Evolutionary conservation across 2,797 vertebrate species (phyloP).

Genomic region (Hoplostethus mediterraneus): DNA sequence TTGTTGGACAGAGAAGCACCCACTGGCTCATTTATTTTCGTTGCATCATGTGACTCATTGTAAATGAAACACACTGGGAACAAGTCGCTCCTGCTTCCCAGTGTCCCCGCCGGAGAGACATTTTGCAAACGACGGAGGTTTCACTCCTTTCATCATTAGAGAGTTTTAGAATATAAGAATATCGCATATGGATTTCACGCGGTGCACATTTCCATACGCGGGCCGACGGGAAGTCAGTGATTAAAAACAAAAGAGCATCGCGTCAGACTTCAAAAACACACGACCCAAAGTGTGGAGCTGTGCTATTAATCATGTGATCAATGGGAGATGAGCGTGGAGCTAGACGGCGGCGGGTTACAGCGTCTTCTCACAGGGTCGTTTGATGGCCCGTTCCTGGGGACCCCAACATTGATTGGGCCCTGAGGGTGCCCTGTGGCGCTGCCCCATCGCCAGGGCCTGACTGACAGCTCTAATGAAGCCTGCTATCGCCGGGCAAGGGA

Average conservation of each 20-base stretch:
- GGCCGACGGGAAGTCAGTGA: constrained; percentile 71
- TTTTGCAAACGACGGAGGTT: constrained; percentile 58
- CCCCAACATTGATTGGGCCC: constrained; percentile 84
- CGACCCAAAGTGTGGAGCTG: constrained; percentile 59
- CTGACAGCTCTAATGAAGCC: constrained; percentile 89
- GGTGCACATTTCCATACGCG: constrained; percentile 65
- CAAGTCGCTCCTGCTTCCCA: constrained; percentile 71
- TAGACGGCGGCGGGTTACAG: constrained; percentile 58
- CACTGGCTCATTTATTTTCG: constrained; percentile 84
- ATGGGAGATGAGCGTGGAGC: constrained; percentile 64
- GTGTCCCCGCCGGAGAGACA: constrained; percentile 53
- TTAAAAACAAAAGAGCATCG: constrained; percentile 74
- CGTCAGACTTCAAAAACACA: constrained; percentile 70
- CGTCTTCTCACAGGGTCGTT: constrained; percentile 69
- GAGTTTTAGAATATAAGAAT: constrained; percentile 48
- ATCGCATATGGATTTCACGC: constrained; percentile 49
- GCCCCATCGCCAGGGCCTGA: constrained; percentile 79
- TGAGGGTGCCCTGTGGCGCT: constrained; percentile 81
- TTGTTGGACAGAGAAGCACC: constrained; percentile 79
- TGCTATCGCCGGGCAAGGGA: constrained; percentile 75
- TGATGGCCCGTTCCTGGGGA: constrained; percentile 84
- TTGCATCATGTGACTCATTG: constrained; percentile 80
- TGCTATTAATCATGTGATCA: constrained; percentile 81
- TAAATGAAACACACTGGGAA: constrained; percentile 72
- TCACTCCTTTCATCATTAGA: constrained; percentile 68